phyloP scores from a whole-genome alignment of 2,797 vertebrate species.

The Eulemur albifrons region DNA sequence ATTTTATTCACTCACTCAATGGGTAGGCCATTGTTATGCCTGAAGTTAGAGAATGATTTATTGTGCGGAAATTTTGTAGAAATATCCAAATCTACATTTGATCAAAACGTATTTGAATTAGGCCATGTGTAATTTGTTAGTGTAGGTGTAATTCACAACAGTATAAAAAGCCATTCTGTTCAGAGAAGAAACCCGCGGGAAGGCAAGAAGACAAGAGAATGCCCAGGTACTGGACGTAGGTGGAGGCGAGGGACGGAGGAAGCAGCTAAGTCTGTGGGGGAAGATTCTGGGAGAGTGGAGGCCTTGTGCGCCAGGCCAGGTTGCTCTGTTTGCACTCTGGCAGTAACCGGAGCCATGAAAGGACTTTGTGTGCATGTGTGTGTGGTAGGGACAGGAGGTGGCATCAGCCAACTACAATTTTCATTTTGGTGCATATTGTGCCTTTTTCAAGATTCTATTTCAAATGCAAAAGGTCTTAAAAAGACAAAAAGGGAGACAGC shows the following conservation, averaged over 20 bases:
- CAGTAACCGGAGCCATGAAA: fast-evolving
- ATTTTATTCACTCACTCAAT: too few species aligned
- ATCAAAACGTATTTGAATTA: not conserved
- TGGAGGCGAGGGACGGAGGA: not conserved
- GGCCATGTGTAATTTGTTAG: not conserved
- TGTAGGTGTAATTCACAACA: too few species aligned
- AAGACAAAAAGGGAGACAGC: not conserved
- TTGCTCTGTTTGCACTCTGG: not conserved
- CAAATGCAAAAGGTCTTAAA: not conserved
- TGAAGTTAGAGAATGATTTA: not conserved
- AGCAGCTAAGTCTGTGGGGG: not conserved
- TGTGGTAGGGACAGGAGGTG: not conserved
- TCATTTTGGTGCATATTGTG: not conserved
- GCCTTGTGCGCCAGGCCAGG: not conserved
- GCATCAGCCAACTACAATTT: not conserved
- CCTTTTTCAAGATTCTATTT: not conserved
- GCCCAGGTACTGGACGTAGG: too few species aligned
- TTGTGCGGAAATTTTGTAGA: not conserved
- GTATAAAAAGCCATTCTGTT: not conserved
- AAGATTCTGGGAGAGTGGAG: not conserved
- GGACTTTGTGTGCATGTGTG: not conserved
- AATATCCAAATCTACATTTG: not conserved
- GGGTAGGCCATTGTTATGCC: not conserved
- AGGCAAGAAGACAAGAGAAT: not conserved
- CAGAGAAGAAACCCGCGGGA: not conserved